Conservation (phyloP, 2,113 vertebrate species). For the Illadopsis cleaveri region DNA sequence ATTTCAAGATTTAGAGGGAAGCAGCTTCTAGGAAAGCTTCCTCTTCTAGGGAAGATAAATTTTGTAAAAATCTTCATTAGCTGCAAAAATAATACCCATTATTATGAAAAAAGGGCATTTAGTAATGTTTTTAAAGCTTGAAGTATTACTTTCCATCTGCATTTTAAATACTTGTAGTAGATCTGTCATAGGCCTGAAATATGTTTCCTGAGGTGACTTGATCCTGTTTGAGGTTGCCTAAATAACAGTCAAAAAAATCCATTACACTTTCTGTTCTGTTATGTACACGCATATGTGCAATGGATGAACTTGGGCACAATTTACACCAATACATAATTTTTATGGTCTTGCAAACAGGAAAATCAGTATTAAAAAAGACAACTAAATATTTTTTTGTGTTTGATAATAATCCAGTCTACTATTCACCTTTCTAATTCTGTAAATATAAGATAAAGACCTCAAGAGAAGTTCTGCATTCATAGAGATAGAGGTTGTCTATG, state of each 20-base stretch:
- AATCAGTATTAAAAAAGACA: neutral
- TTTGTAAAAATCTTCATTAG: slow-evolving; percentile 43
- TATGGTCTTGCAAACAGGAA: neutral
- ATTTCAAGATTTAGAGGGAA: slow-evolving; percentile 19
- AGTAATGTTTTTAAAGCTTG: slow-evolving; percentile 51
- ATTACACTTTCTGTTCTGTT: neutral
- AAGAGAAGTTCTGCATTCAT: neutral
- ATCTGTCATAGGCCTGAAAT: neutral
- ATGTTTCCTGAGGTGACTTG: slow-evolving; percentile 26
- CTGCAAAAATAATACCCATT: slow-evolving; percentile 28
- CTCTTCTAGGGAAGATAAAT: slow-evolving; percentile 7
- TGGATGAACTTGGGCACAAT: neutral
- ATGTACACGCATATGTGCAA: neutral
- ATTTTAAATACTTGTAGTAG: slow-evolving; percentile 37
- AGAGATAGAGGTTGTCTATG: neutral
- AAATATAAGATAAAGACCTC: neutral
- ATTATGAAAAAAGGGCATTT: neutral
- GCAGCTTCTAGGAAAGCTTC: neutral
- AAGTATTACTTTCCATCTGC: slow-evolving; percentile 47
- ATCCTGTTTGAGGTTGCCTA: neutral
- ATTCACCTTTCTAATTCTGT: neutral
- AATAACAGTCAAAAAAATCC: neutral
- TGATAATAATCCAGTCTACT: neutral
- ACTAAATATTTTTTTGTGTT: neutral
- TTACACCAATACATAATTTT: neutral